Conservation (phyloP, 2,113 vertebrate species). For the Sminthopsis crassicaudata region DNA sequence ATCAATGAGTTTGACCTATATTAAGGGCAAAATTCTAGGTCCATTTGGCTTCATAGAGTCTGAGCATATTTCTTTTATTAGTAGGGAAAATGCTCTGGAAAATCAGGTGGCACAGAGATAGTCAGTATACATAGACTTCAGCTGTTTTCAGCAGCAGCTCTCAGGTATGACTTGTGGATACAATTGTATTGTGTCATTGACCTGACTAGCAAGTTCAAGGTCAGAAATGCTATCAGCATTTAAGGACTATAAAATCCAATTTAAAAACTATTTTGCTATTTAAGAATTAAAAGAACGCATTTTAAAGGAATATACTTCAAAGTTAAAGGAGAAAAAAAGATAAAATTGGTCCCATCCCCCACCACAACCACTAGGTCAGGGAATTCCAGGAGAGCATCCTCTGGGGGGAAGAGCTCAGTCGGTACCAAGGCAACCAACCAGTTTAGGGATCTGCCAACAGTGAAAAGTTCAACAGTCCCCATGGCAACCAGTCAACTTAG, state of each 20-base stretch:
- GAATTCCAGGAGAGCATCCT: not conserved
- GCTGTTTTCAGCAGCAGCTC: not conserved
- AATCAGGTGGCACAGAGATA: not conserved
- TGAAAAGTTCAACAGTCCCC: not conserved
- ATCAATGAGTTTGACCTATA: not conserved
- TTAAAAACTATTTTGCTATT: not conserved
- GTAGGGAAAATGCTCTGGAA: not conserved
- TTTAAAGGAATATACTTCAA: not conserved
- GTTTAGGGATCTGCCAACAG: not conserved
- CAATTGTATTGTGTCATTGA: not conserved
- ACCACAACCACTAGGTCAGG: not conserved
- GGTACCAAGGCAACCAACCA: constrained; percentile 1
- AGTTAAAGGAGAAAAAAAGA: not conserved
- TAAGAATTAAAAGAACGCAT: not conserved
- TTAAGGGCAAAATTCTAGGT: not conserved
- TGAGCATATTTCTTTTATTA: not conserved
- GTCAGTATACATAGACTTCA: not conserved
- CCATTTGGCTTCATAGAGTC: not conserved
- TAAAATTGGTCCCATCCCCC: not conserved
- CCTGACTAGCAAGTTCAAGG: not conserved
- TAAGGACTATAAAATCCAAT: not conserved
- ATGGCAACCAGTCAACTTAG: not conserved
- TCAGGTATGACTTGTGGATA: not conserved
- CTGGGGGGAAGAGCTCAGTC: too few species aligned
- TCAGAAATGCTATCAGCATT: not conserved